phyloP scores from a whole-genome alignment of 2,797 vertebrate genomes.

The Peromyscus nudipes region DNA sequence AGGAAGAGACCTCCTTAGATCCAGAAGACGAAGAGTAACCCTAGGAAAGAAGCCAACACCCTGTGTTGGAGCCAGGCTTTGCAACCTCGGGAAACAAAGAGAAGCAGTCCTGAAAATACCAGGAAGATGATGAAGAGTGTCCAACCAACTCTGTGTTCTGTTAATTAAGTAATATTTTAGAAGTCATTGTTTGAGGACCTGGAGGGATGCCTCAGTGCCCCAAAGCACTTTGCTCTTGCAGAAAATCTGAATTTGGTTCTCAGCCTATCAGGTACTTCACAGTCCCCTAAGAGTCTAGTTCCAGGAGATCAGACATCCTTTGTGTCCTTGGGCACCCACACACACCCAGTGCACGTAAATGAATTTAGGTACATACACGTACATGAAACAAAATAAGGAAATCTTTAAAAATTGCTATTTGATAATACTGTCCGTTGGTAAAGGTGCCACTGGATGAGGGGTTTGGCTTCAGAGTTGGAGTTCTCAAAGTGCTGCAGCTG shows the following conservation, averaged over 20 bases:
- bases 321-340: not conserved
- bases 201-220: not conserved
- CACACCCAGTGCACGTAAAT: not conserved
- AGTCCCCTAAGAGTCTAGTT: not conserved
- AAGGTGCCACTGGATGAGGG: not conserved
- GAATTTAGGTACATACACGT: not conserved
- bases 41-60: not conserved
- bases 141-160: not conserved
- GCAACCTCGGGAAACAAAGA: not conserved
- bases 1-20: not conserved
- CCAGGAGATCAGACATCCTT: not conserved
- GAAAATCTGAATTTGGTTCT: not conserved
- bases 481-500: too few species aligned
- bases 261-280: not conserved
- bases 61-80: not conserved
- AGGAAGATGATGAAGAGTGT: not conserved
- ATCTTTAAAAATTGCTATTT: not conserved
- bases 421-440: too few species aligned
- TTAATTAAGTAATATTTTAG: not conserved
- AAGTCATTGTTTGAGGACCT: not conserved
- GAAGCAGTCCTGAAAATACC: not conserved
- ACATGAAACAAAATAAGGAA: not conserved
- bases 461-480: not conserved
- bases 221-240: not conserved
- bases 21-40: not conserved